These are phyloP conservation scores for Oncorhynchus tshawytscha DNA, from an alignment of 2,113 vertebrate species.

Conservation along the genomic window DNA sequence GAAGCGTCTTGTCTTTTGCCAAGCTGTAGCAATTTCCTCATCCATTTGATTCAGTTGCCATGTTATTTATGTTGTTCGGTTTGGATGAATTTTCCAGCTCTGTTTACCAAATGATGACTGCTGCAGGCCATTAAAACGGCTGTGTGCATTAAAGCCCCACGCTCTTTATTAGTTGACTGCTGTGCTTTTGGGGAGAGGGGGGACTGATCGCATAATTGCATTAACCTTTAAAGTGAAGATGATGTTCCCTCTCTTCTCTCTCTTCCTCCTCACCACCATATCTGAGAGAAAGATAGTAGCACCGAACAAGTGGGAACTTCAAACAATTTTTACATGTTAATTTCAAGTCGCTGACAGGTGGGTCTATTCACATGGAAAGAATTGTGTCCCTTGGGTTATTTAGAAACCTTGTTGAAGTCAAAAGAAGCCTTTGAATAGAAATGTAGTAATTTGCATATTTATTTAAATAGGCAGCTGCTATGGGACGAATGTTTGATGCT, in stretches of 20 bases:
- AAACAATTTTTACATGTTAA: slow-evolving; percentile 45
- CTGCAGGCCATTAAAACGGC: slow-evolving; percentile 26
- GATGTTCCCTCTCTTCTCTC: slow-evolving; percentile 15
- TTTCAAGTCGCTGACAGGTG: slow-evolving; percentile 63
- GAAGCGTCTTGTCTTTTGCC: slow-evolving; percentile 34
- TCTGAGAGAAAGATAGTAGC: not conserved
- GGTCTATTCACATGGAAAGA: slow-evolving; percentile 52
- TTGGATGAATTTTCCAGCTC: slow-evolving; percentile 29
- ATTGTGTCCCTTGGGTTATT: slow-evolving; percentile 63
- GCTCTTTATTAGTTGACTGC: slow-evolving; percentile 25
- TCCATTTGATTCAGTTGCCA: slow-evolving; percentile 31
- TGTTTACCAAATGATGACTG: slow-evolving; percentile 36
- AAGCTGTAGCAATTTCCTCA: slow-evolving; percentile 45
- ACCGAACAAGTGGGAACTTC: slow-evolving; percentile 35
- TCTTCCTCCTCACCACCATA: not conserved
- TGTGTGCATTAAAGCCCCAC: slow-evolving; percentile 1
- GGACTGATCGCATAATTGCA: slow-evolving; percentile 25
- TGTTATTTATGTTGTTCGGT: slow-evolving; percentile 33
- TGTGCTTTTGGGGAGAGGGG: not conserved
- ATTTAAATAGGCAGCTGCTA: slow-evolving; percentile 65
- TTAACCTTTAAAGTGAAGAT: slow-evolving; percentile 41
- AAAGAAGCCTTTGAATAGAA: slow-evolving; percentile 65
- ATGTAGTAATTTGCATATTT: slow-evolving; percentile 72
- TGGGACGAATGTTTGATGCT: slow-evolving; percentile 55
- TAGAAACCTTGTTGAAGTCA: slow-evolving; percentile 57